Evolutionary conservation across 2,113 vertebrate genomes (phyloP).

Genomic region (Etheostoma cragini): DNA sequence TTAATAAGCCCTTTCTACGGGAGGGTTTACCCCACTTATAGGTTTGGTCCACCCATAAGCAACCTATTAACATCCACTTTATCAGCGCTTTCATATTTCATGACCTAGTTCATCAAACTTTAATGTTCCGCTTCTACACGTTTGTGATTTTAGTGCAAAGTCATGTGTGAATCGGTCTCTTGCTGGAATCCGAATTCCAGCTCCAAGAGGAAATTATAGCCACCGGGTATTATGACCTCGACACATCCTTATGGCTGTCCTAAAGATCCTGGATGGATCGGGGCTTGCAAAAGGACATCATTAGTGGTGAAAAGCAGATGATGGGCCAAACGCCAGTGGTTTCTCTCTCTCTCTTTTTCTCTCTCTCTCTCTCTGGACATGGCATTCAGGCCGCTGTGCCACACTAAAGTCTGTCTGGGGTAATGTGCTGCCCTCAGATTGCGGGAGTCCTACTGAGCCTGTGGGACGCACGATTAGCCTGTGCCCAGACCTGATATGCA

Average conservation of each 20-base stretch:
- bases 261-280: slow-evolving; percentile 33
- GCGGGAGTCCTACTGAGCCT: slow-evolving; percentile 61
- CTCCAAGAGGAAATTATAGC: slow-evolving; percentile 4
- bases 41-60: slow-evolving; percentile 52
- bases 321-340: slow-evolving; percentile 39
- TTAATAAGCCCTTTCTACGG: slow-evolving; percentile 16
- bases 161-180: slow-evolving; percentile 42
- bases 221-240: slow-evolving; percentile 13
- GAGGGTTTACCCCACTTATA: slow-evolving; percentile 42
- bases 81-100: slow-evolving; percentile 73
- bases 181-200: slow-evolving; percentile 9
- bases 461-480: slow-evolving; percentile 60
- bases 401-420: slow-evolving; percentile 55
- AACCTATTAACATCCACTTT: slow-evolving; percentile 72
- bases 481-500: slow-evolving; percentile 58
- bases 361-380: slow-evolving; percentile 41
- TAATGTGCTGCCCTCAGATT: slow-evolving; percentile 62
- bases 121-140: slow-evolving; percentile 49
- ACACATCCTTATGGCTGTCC: background rate
- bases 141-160: slow-evolving; percentile 62
- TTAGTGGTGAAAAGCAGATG: slow-evolving; percentile 45
- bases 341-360: background rate
- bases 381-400: slow-evolving; percentile 58
- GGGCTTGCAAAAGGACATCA: slow-evolving; percentile 29
- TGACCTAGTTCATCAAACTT: slow-evolving; percentile 70